phyloP scores from a whole-genome alignment of 2,797 vertebrate species.

The Semotilus atromaculatus region DNA sequence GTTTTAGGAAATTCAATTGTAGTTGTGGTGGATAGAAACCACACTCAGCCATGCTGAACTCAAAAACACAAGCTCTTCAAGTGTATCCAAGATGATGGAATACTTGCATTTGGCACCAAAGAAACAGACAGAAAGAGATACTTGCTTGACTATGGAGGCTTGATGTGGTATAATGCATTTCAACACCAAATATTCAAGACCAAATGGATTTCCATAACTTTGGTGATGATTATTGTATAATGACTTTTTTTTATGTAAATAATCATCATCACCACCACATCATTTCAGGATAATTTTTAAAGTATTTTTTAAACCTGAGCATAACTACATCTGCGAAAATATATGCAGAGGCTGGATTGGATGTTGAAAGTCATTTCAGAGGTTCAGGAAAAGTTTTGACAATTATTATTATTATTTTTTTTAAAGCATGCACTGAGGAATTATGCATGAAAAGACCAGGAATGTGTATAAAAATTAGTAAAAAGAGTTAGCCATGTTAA shows the following conservation, averaged over 20 bases:
- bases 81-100: constrained; percentile 69
- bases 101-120: constrained; percentile 70
- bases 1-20: constrained; percentile 36
- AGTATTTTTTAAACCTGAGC: neutral
- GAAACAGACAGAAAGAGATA: neutral
- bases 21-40: constrained; percentile 31
- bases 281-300: neutral
- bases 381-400: neutral
- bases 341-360: neutral
- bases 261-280: neutral
- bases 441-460: neutral
- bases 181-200: neutral
- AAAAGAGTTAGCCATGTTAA: neutral
- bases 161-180: neutral
- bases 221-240: neutral
- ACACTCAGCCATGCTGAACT: constrained; percentile 31
- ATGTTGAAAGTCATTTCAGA: neutral
- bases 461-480: neutral
- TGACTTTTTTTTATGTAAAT: neutral
- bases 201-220: neutral
- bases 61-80: constrained; percentile 68
- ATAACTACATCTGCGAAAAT: too few species aligned
- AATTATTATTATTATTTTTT: neutral
- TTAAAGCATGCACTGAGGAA: neutral
- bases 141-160: neutral